These are phyloP conservation scores for Gonocerus acuteangulatus DNA, from an alignment of 2,888 invertebrate species.

Conservation along the genomic window DNA sequence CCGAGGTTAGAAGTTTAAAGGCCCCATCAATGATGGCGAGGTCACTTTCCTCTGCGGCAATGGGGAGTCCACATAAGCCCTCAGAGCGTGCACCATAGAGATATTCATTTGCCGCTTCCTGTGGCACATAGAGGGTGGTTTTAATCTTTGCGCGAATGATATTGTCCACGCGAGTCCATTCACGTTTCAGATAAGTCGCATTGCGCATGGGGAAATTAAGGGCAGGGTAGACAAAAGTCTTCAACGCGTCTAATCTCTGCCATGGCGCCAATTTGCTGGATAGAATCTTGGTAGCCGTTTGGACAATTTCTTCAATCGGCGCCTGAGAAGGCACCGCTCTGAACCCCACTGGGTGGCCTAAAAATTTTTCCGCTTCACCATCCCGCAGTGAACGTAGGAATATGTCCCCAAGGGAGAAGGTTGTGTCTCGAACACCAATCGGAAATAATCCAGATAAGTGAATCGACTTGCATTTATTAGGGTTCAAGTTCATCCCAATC, in stretches of 20 bases:
- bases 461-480: not conserved
- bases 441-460: not conserved
- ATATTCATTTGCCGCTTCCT: too few relatives aligned
- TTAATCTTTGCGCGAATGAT: too few relatives aligned
- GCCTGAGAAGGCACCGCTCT: not conserved
- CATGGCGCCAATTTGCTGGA: not conserved
- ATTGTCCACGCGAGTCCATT: slow-evolving; percentile 11
- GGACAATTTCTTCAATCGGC: not conserved
- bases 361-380: not conserved
- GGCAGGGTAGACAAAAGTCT: too few relatives aligned
- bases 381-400: not conserved
- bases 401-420: not conserved
- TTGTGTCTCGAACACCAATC: not conserved
- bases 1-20: too few relatives aligned
- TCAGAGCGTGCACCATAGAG: too few relatives aligned
- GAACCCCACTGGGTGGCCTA: not conserved
- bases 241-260: not conserved
- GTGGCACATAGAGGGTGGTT: too few relatives aligned
- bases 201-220: too few relatives aligned
- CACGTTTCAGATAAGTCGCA: not conserved
- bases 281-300: not conserved
- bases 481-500: not conserved
- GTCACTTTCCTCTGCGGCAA: too few relatives aligned
- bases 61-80: too few relatives aligned
- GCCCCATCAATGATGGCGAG: too few relatives aligned